phyloP scores from a whole-genome alignment of 2,113 vertebrate species.

The Erinaceus europaeus region DNA sequence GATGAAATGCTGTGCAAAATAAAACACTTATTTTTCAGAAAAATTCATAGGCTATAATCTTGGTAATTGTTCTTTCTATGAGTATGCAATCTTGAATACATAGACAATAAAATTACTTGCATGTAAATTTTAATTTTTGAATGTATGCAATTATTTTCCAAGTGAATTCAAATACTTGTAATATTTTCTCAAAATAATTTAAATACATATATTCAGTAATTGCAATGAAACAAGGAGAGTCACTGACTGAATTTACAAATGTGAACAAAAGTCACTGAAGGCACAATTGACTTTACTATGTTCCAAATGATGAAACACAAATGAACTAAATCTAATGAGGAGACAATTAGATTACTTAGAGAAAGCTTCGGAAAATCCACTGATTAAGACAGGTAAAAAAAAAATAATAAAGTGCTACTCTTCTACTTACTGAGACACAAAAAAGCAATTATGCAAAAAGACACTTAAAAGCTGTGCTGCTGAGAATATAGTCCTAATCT shows the following conservation, averaged over 20 bases:
- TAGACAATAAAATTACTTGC: not conserved
- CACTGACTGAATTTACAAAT: not conserved
- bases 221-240: conserved; percentile 15
- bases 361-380: conserved; percentile 35
- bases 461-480: conserved; percentile 50
- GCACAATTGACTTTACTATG: not conserved
- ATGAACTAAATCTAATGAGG: conserved; percentile 57
- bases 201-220: not conserved
- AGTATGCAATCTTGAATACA: not conserved
- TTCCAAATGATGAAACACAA: conserved; percentile 49
- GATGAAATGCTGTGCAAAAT: not conserved
- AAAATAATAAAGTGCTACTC: conserved; percentile 35
- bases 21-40: conserved; percentile 1
- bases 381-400: conserved; percentile 58
- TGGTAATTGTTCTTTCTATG: not conserved
- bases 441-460: conserved; percentile 69
- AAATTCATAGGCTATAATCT: not conserved
- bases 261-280: not conserved
- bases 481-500: conserved; percentile 56
- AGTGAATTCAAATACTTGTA: no score
- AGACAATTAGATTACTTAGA: conserved; percentile 53
- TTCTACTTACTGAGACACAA: conserved; percentile 50
- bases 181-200: no score
- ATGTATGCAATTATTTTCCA: not conserved
- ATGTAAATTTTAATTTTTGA: not conserved